Evolutionary conservation across 2,797 vertebrate genomes (phyloP).

Genomic region (Rhinichthys osculus): DNA sequence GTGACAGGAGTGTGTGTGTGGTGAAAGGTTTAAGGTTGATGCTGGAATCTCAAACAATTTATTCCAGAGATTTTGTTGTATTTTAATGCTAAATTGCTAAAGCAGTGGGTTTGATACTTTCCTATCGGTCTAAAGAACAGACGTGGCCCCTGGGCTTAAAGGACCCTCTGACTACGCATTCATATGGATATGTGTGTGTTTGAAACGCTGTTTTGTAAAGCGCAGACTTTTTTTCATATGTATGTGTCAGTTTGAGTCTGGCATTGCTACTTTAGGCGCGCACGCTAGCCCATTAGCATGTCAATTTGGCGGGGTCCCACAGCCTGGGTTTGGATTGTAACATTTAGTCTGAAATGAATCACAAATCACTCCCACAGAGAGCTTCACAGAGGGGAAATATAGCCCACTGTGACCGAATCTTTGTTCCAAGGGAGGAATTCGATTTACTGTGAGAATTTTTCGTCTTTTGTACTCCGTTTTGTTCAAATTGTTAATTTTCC

Average conservation of each 20-base stretch:
- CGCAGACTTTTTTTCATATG: constrained; percentile 21
- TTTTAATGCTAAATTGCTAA: constrained; percentile 58
- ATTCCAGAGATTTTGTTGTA: constrained; percentile 51
- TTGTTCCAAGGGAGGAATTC: constrained; percentile 25
- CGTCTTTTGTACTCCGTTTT: constrained; percentile 1
- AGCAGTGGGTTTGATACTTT: constrained; percentile 45
- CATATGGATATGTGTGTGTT: constrained; percentile 60
- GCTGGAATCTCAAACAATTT: constrained; percentile 56
- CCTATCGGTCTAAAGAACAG: constrained; percentile 37
- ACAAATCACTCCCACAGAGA: constrained; percentile 25
- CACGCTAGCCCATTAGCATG: constrained; percentile 33
- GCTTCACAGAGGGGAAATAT: constrained; percentile 15
- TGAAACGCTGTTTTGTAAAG: constrained; percentile 28
- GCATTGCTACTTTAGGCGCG: neutral
- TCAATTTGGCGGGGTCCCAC: constrained; percentile 26
- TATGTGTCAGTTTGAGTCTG: constrained; percentile 21
- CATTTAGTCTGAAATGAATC: constrained; percentile 35
- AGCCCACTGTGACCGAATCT: constrained; percentile 15
- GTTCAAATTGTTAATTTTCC: neutral
- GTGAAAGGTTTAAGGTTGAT: constrained; percentile 52
- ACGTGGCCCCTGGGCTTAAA: constrained; percentile 36
- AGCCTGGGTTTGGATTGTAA: constrained; percentile 23
- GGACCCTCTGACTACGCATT: constrained; percentile 47
- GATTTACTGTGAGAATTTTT: constrained; percentile 24
- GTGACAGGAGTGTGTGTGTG: constrained; percentile 38